These are phyloP conservation scores for Noctua fimbriata DNA, from an alignment of 2,888 invertebrate species.

Conservation along the genomic window DNA sequence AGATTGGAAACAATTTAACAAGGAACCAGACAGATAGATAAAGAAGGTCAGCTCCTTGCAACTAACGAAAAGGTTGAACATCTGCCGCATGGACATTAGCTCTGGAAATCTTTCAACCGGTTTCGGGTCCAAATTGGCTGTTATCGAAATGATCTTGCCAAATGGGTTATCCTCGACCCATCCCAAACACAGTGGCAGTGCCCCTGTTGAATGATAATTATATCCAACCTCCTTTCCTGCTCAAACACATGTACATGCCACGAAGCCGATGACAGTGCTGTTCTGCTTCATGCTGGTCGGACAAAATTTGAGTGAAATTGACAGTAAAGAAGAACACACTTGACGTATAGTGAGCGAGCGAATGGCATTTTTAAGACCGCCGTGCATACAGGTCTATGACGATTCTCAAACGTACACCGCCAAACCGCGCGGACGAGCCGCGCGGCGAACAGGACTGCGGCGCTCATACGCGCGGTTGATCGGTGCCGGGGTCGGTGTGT, in stretches of 20 bases:
- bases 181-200: neutral
- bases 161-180: too few species aligned
- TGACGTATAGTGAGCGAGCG: neutral
- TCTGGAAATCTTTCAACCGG: neutral
- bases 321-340: neutral
- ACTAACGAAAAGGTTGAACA: neutral
- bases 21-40: neutral
- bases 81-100: neutral
- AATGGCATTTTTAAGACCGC: neutral
- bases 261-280: neutral
- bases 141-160: neutral
- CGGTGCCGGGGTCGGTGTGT: too few species aligned
- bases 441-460: too few species aligned
- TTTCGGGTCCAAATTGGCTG: neutral
- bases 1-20: slow-evolving; percentile 59
- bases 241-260: neutral
- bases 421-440: too few species aligned
- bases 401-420: too few species aligned
- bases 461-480: too few species aligned
- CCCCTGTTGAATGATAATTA: neutral
- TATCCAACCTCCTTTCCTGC: neutral
- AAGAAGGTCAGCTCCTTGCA: neutral
- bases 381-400: too few species aligned
- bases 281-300: neutral
- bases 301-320: neutral